Base-by-base conservation (phyloP, 92 coral and sea anemone species). In the Scolanthus callimorphus region DNA sequence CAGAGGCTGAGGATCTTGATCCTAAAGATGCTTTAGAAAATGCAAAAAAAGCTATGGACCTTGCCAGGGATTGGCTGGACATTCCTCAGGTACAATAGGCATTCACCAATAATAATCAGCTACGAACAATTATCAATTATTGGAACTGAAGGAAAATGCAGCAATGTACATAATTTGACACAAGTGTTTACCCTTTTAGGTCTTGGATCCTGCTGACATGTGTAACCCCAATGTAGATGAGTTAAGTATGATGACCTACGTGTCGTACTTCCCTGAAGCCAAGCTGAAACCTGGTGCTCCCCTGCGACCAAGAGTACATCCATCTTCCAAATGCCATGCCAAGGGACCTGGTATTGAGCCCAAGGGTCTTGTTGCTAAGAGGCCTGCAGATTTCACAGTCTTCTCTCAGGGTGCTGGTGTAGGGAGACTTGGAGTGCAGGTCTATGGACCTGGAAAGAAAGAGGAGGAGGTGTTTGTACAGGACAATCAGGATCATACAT, bases 261-360 rank as follows among this genome's bases (percentile, higher is more conserved):
- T 92, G 39, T 92, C 98, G 0, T 92, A 92, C 78, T 92, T 92
- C 78, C 98, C 98, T 1, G 96, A 92, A 30, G 98, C 98, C 25
- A 92, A 92, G 49, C 60, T 79, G 24, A 92, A 92, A 60, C 87
- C 98, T 21, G 98, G 98, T 1, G 98, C 98, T 6, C 98, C 98
- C 1, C 87, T 88, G 9, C 95, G 96, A 20, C 96, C 92, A 11
- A 81, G 91, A 58, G 78, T 85, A 11, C 98, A 90, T 43, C 90
- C 98, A 9, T 74, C 98, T 3, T 61, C 98, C 39, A 88, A 84
- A 52, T 85, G 90, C 81, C 60, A 70, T 48, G 98, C 98, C 31
- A 85, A 88, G 23, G 98, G 97, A 2, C 98, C 98, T 19, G 96
- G 98, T 38, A 71, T 92, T 57, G 90, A 82, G 23, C 96, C 96